These are phyloP conservation scores for Nannobrachium achirus DNA, from an alignment of 2,113 vertebrate genomes.

Conservation along the genomic window DNA sequence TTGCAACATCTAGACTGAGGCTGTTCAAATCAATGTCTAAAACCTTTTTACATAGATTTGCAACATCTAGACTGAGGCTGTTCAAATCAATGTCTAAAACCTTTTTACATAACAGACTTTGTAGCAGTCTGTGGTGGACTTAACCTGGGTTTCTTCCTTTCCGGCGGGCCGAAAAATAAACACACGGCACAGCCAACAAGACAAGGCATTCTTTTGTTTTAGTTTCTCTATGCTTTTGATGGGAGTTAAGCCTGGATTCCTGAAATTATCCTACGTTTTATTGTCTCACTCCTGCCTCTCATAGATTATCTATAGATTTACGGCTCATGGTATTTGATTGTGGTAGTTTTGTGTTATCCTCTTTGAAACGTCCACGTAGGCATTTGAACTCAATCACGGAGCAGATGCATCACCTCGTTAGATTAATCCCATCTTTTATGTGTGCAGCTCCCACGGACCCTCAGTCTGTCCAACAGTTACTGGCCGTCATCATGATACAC, in stretches of 20 bases:
- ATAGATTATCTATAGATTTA: slow-evolving; percentile 53
- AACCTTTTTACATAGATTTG: slow-evolving; percentile 53
- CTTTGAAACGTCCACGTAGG: slow-evolving; percentile 42
- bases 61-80: slow-evolving; percentile 11
- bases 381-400: slow-evolving; percentile 55
- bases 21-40: slow-evolving; percentile 23
- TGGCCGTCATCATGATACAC: slow-evolving; percentile 26
- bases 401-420: slow-evolving; percentile 68
- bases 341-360: slow-evolving; percentile 48
- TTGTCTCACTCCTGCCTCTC: slow-evolving; percentile 23
- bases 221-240: slow-evolving; percentile 4
- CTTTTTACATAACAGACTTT: slow-evolving; percentile 56
- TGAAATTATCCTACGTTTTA: slow-evolving; percentile 30
- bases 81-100: slow-evolving; percentile 17
- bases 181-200: background rate
- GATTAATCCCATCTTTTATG: slow-evolving; percentile 49
- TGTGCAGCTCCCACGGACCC: slow-evolving; percentile 30
- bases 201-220: background rate
- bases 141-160: background rate
- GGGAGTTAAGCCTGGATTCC: slow-evolving; percentile 39
- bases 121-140: slow-evolving; percentile 15
- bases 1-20: slow-evolving; percentile 10
- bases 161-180: background rate
- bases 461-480: slow-evolving; percentile 51
- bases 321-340: slow-evolving; percentile 21